A percentile compares a stretch with the other conserved stretches of the same genome.
Evolutionary conservation across 2,113 vertebrate genomes (phyloP).

Genomic region (Labeo catla): DNA sequence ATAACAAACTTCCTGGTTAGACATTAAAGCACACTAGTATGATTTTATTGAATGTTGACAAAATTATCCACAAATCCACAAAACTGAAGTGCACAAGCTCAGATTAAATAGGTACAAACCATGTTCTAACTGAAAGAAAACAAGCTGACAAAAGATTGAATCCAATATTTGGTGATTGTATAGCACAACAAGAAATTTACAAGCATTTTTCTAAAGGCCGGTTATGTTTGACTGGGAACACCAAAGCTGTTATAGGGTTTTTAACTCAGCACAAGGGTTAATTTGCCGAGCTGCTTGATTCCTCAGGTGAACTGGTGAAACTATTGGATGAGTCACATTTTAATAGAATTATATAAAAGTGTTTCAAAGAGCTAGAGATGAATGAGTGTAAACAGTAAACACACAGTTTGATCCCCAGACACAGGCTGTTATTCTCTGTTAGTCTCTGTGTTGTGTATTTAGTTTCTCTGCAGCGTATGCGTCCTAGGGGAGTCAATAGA

Average conservation of each 20-base stretch:
- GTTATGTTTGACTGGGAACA: too few relatives aligned
- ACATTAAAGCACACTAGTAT: not conserved
- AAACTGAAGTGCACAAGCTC: too few relatives aligned
- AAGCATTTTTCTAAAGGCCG: too few relatives aligned
- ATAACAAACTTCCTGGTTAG: not conserved
- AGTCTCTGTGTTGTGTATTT: not conserved
- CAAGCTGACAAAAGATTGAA: too few relatives aligned
- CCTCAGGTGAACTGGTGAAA: not conserved
- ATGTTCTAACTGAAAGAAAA: too few relatives aligned
- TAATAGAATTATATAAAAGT: not conserved
- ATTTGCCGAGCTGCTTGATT: not conserved
- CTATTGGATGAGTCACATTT: not conserved
- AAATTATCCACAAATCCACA: too few relatives aligned
- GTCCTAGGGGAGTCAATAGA: constrained; percentile 7
- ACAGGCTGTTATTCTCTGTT: not conserved
- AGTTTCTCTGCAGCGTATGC: not conserved
- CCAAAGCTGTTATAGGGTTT: not conserved
- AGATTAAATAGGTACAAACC: too few relatives aligned
- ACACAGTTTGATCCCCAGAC: not conserved
- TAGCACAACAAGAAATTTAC: too few relatives aligned
- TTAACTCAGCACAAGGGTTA: not conserved
- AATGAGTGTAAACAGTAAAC: not conserved
- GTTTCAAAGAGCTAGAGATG: not conserved
- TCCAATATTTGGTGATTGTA: too few relatives aligned
- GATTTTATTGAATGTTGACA: not conserved